Conservation (phyloP, 2,888 invertebrate genomes). For the Drosophila leonis region DNA sequence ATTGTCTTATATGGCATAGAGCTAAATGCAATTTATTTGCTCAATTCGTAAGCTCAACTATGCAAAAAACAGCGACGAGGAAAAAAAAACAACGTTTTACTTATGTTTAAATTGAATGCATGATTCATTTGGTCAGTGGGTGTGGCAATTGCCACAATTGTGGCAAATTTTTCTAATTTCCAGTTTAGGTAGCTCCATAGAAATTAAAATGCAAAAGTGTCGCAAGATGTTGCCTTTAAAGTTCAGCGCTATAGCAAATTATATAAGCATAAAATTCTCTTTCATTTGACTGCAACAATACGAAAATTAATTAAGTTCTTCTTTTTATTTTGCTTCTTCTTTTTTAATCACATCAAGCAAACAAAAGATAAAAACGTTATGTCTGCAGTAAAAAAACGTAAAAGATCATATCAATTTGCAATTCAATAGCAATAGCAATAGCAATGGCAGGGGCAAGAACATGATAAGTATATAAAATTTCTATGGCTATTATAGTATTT, state of each 20-base stretch:
- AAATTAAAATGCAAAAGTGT: conserved; percentile 21
- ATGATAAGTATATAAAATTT: conserved; percentile 3
- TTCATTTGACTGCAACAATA: background rate
- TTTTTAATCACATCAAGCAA: background rate
- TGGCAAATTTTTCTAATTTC: conserved; percentile 14
- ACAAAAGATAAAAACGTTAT: conserved; percentile 9
- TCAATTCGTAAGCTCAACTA: conserved; percentile 13
- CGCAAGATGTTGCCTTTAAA: conserved; percentile 14
- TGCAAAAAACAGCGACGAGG: conserved; percentile 26
- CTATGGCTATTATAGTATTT: conserved; percentile 5
- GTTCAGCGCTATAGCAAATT: conserved; percentile 7
- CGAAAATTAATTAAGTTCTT: conserved; percentile 9
- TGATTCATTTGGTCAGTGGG: conserved; percentile 49
- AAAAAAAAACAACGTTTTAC: conserved; percentile 15
- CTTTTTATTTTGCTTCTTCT: background rate
- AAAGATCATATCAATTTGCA: conserved; percentile 12
- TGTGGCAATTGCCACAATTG: conserved; percentile 38
- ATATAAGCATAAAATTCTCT: conserved; percentile 6
- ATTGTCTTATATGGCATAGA: conserved; percentile 51
- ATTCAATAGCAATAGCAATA: conserved; percentile 12
- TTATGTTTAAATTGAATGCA: conserved; percentile 40
- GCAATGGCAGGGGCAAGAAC: conserved; percentile 1
- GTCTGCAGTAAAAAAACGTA: background rate
- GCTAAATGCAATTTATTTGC: conserved; percentile 69
- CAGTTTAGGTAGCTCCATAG: background rate